A percentile compares a stretch with the other conserved stretches of the same genome.
phyloP scores from a whole-genome alignment of 2,113 vertebrate genomes.

The Mus musculus region DNA sequence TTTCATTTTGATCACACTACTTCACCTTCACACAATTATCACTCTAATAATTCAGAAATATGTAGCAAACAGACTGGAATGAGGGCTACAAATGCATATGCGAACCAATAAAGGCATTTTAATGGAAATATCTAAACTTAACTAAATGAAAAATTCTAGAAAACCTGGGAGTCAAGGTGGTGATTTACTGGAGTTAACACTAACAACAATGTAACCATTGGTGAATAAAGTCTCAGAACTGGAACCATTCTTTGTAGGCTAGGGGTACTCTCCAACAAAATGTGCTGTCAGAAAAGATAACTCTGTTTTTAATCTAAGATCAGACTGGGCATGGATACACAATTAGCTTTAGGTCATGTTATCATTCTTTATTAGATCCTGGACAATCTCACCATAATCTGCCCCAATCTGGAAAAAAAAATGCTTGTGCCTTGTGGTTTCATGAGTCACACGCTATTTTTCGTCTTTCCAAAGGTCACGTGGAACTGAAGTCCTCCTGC shows the following conservation, averaged over 20 bases:
- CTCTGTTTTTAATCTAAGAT: background rate
- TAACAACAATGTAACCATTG: background rate
- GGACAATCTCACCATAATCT: background rate
- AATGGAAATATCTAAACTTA: background rate
- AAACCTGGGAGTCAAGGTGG: background rate
- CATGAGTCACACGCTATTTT: slow-evolving; percentile 65
- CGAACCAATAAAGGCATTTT: slow-evolving; percentile 14
- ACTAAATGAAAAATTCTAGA: background rate
- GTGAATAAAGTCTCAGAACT: background rate
- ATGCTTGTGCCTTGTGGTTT: background rate
- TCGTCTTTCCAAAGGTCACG: slow-evolving; percentile 68
- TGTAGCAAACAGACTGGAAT: background rate
- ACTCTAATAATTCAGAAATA: slow-evolving; percentile 16
- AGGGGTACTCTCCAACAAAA: background rate
- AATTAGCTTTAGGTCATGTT: background rate
- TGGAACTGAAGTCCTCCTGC: slow-evolving; percentile 73
- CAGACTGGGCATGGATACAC: background rate
- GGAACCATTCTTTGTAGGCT: slow-evolving; percentile 12
- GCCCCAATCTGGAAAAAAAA: slow-evolving; percentile 16
- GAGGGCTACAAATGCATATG: background rate
- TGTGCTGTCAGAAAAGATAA: background rate
- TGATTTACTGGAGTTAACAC: slow-evolving; percentile 19
- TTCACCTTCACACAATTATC: slow-evolving; percentile 53
- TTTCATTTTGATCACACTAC: background rate
- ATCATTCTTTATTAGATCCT: slow-evolving; percentile 15